These are phyloP conservation scores for Oscheius sp. DNA, from an alignment of 2,888 invertebrate genomes.

Conservation along the genomic window DNA sequence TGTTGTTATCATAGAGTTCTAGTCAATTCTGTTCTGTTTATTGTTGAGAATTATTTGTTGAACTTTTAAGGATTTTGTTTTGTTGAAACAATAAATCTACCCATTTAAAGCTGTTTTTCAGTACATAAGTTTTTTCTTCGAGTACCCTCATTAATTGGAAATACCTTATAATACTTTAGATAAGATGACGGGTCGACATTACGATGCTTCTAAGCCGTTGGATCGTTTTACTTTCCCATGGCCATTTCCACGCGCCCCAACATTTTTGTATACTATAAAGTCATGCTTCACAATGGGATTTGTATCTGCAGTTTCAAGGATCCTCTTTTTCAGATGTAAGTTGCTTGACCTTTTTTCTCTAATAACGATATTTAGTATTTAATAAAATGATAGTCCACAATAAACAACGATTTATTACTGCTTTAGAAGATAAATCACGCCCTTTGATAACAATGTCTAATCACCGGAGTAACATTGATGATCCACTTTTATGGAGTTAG, in stretches of 20 bases:
- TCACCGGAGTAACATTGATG: constrained; percentile 66
- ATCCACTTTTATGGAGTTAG: constrained; percentile 67
- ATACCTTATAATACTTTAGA: not conserved
- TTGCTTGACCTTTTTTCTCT: too few species aligned
- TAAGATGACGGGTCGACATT: constrained; percentile 49
- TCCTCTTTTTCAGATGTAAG: constrained; percentile 54
- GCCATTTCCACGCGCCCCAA: constrained; percentile 64
- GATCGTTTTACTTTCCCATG: constrained; percentile 62
- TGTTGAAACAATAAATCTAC: too few species aligned
- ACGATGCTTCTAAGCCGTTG: constrained; percentile 36
- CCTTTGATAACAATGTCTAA: constrained; percentile 67
- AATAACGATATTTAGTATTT: constrained; percentile 36
- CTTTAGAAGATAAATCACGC: constrained; percentile 53
- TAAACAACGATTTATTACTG: constrained; percentile 56
- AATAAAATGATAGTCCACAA: constrained; percentile 57
- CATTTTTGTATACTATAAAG: constrained; percentile 53
- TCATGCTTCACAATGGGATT: constrained; percentile 57
- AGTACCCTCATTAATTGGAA: not conserved
- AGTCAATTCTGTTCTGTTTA: not conserved
- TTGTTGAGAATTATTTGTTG: not conserved
- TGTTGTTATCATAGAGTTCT: not conserved
- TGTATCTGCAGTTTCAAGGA: constrained; percentile 58
- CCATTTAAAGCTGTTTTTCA: not conserved
- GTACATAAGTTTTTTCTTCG: not conserved
- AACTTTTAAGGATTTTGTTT: not conserved